Evolutionary conservation across 2,113 vertebrate genomes (phyloP).

Genomic region (Scomber colias): DNA sequence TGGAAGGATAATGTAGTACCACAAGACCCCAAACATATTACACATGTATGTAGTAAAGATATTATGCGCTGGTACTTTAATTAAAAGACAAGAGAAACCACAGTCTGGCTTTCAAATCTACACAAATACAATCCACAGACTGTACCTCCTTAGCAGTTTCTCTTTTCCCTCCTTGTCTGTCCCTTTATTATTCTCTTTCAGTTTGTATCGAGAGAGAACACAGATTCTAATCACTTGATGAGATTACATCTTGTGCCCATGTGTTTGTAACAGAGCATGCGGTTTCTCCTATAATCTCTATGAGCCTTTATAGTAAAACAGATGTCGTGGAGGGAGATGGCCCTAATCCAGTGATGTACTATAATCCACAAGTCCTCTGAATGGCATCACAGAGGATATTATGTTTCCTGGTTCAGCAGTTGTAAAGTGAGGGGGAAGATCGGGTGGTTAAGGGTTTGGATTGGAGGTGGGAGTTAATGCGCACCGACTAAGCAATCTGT

Average conservation of each 20-base stretch:
- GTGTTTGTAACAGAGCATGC: constrained; percentile 77
- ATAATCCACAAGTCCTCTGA: constrained; percentile 68
- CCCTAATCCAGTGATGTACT: constrained; percentile 74
- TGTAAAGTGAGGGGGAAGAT: constrained; percentile 13
- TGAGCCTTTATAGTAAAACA: constrained; percentile 70
- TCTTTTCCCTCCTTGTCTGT: constrained; percentile 2
- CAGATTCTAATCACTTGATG: constrained; percentile 79
- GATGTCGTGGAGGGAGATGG: constrained; percentile 66
- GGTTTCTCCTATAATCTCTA: constrained; percentile 69
- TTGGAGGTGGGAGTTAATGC: not conserved
- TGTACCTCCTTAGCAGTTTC: constrained; percentile 18
- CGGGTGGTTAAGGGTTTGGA: not conserved
- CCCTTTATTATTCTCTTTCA: constrained; percentile 48
- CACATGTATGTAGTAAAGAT: not conserved
- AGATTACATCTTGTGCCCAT: constrained; percentile 77
- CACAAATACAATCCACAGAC: constrained; percentile 20
- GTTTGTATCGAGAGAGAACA: constrained; percentile 39
- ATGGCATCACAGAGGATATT: constrained; percentile 58
- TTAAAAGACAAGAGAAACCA: constrained; percentile 40
- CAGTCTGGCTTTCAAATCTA: constrained; percentile 29
- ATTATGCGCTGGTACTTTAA: constrained; percentile 32
- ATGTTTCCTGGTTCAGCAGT: constrained; percentile 40
- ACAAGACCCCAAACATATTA: not conserved
- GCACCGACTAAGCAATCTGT: not conserved
- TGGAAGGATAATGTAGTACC: not conserved